phyloP scores from a whole-genome alignment of 1,140 invertebrate genomes.

The Brachionus rotundiformis region DNA sequence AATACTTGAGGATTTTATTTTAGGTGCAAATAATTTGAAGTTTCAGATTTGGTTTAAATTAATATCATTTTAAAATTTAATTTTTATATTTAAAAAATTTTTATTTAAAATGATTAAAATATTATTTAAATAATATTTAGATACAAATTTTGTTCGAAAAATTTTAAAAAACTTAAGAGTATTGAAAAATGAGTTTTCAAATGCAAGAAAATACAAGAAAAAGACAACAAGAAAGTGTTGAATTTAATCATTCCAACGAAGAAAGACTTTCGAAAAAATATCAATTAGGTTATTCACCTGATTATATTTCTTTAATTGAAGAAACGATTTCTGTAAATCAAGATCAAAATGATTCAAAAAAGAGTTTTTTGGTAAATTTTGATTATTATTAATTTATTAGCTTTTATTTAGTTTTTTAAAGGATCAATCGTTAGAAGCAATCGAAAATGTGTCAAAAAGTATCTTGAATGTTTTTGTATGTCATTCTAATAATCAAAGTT shows the following conservation, averaged over 20 bases:
- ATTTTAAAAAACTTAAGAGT: not conserved
- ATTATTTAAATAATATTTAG: not conserved
- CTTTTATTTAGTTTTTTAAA: not conserved
- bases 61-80: not conserved
- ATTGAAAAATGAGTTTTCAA: not conserved
- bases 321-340: not conserved
- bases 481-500: not conserved
- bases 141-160: not conserved
- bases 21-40: not conserved
- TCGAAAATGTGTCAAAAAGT: not conserved
- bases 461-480: not conserved
- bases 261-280: not conserved
- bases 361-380: not conserved
- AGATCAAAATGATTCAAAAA: slow-evolving; percentile 1
- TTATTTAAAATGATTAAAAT: not conserved
- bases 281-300: not conserved
- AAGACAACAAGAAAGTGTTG: not conserved
- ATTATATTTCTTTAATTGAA: not conserved
- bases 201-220: not conserved
- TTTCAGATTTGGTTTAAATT: not conserved
- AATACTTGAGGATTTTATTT: not conserved
- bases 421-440: not conserved
- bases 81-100: not conserved
- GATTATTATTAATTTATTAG: not conserved
- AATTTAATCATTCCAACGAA: not conserved